Evolutionary conservation across 2,113 vertebrate species (phyloP).

Genomic region (Paracyprichromis sp.): DNA sequence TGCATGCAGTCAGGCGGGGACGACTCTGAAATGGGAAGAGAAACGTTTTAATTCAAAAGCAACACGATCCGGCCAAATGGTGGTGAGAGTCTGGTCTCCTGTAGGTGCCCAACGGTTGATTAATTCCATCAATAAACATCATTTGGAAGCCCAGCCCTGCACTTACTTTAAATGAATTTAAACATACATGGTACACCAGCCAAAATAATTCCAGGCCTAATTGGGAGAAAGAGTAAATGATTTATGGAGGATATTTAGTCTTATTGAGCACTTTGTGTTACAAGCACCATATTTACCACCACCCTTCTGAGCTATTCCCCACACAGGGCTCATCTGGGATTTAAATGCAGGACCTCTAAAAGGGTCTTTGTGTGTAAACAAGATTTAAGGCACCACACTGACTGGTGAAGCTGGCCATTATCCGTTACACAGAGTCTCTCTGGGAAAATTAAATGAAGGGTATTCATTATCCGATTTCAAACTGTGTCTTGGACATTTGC

Average conservation of each 20-base stretch:
- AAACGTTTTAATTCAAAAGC: slow-evolving; percentile 36
- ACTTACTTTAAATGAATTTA: neutral
- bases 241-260: neutral
- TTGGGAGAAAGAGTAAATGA: neutral
- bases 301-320: neutral
- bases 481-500: neutral
- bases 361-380: neutral
- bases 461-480: neutral
- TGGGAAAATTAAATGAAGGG: neutral
- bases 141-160: neutral
- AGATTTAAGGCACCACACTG: neutral
- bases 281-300: neutral
- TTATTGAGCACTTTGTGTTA: neutral
- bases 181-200: neutral
- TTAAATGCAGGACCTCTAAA: neutral
- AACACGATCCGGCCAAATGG: neutral
- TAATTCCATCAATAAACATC: neutral
- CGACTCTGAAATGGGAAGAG: slow-evolving; percentile 71
- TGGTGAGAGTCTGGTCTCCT: neutral
- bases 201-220: neutral
- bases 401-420: neutral
- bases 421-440: neutral
- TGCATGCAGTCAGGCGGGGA: slow-evolving; percentile 82
- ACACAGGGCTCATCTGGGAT: neutral
- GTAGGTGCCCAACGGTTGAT: neutral